These are phyloP conservation scores for Thamnaconus septentrionalis DNA, from an alignment of 2,113 vertebrate species.

Conservation along the genomic window DNA sequence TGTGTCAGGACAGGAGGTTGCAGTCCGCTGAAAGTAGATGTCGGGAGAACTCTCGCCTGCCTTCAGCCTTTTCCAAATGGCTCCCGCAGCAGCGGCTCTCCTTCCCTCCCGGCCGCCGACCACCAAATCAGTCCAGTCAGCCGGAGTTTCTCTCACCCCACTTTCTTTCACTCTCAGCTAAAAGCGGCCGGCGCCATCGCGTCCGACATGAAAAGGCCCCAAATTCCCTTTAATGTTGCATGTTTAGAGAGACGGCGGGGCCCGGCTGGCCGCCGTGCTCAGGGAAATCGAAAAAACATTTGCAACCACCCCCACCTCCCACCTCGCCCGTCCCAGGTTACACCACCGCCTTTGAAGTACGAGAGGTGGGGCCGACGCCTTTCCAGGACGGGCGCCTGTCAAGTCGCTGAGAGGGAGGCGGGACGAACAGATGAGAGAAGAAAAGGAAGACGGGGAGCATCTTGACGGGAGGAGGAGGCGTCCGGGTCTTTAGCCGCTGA, in stretches of 20 bases:
- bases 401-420: too few species aligned
- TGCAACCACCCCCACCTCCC: too few species aligned
- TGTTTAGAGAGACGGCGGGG: background rate
- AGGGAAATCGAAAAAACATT: too few species aligned
- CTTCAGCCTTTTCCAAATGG: conserved; percentile 20
- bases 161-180: conserved; percentile 33
- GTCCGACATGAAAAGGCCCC: conserved; percentile 25
- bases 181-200: conserved; percentile 36
- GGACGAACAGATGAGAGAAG: too few species aligned
- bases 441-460: background rate
- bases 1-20: too few species aligned
- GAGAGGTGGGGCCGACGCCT: too few species aligned
- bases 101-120: conserved; percentile 17
- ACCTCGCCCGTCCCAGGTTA: too few species aligned
- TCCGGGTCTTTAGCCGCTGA: too few species aligned
- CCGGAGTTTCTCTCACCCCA: conserved; percentile 22
- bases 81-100: conserved; percentile 21
- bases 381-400: too few species aligned
- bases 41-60: background rate
- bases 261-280: too few species aligned
- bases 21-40: too few species aligned
- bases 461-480: background rate
- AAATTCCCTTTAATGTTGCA: conserved; percentile 42
- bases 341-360: too few species aligned
- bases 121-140: conserved; percentile 40